These are phyloP conservation scores for Gryllus longicercus DNA, from an alignment of 2,888 invertebrate genomes.

Conservation along the genomic window DNA sequence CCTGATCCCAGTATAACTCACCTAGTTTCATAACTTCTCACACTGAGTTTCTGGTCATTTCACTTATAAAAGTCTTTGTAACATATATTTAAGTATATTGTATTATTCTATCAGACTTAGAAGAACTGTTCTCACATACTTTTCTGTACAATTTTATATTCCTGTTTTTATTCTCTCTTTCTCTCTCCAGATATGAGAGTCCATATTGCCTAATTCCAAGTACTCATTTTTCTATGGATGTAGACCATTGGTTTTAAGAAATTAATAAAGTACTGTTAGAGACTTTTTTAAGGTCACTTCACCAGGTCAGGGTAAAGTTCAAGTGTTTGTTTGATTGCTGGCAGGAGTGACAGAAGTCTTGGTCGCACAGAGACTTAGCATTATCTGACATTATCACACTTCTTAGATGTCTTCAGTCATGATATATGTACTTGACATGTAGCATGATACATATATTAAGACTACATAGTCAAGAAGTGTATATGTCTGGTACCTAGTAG, in stretches of 20 bases:
- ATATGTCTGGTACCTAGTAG: slow-evolving; percentile 4
- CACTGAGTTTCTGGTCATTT: slow-evolving; percentile 17
- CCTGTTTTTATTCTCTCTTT: background rate
- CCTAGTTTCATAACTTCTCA: slow-evolving; percentile 8
- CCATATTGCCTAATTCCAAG: slow-evolving; percentile 3
- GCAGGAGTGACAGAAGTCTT: slow-evolving; percentile 17
- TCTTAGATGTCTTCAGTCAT: background rate
- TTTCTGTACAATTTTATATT: slow-evolving; percentile 11
- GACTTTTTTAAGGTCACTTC: slow-evolving; percentile 8
- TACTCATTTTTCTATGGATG: background rate
- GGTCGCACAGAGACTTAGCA: slow-evolving; percentile 17
- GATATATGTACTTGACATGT: background rate
- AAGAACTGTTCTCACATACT: slow-evolving; percentile 17
- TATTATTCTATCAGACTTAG: slow-evolving; percentile 17
- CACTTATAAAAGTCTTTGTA: slow-evolving; percentile 2
- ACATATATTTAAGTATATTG: slow-evolving; percentile 17
- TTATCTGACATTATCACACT: slow-evolving; percentile 5
- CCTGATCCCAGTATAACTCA: background rate
- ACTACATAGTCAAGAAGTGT: background rate
- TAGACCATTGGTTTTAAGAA: slow-evolving; percentile 17
- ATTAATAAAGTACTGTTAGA: slow-evolving; percentile 2
- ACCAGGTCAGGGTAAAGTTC: slow-evolving; percentile 17
- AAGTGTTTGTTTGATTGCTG: slow-evolving; percentile 17
- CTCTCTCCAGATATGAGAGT: background rate
- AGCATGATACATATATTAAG: background rate